Evolutionary conservation across 2,888 invertebrate genomes (phyloP).

Genomic region (Monopis laevigella): DNA sequence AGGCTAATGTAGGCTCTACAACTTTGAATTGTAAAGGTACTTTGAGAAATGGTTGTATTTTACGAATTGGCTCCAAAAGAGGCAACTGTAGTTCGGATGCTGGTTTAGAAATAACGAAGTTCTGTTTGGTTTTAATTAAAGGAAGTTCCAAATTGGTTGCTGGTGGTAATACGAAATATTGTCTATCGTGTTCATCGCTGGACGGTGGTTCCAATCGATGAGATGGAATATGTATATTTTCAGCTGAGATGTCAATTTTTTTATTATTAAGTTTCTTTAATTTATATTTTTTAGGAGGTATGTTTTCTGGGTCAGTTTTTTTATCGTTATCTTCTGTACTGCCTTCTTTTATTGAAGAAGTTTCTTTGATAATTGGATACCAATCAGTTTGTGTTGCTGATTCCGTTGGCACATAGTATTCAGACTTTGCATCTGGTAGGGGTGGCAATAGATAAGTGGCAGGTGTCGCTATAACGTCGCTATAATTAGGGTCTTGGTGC

Average conservation of each 20-base stretch:
- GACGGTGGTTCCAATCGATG: slow-evolving; percentile 40
- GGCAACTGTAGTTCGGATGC: slow-evolving; percentile 53
- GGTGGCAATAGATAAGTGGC: slow-evolving; percentile 50
- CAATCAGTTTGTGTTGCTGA: slow-evolving; percentile 44
- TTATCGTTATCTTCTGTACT: not conserved
- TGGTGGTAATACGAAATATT: not conserved
- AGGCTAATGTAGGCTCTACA: slow-evolving; percentile 36
- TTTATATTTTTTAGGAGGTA: not conserved
- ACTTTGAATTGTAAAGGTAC: slow-evolving; percentile 24
- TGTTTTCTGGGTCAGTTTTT: not conserved
- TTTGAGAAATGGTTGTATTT: slow-evolving; percentile 16
- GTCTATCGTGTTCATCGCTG: not conserved
- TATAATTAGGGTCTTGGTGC: slow-evolving; percentile 30
- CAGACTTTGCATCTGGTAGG: slow-evolving; percentile 28
- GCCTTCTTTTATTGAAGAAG: slow-evolving; percentile 22
- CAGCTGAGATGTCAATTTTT: not conserved
- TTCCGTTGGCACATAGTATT: slow-evolving; percentile 34
- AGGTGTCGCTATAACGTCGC: slow-evolving; percentile 28
- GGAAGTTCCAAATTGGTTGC: slow-evolving; percentile 11
- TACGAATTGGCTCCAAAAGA: slow-evolving; percentile 37
- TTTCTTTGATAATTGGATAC: slow-evolving; percentile 42
- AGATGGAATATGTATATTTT: slow-evolving; percentile 32
- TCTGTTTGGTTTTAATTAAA: slow-evolving; percentile 20
- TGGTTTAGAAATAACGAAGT: slow-evolving; percentile 40
- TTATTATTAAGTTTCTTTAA: not conserved